phyloP scores from a whole-genome alignment of 1,140 invertebrate genomes.

The Drosophila pseudoobscura region DNA sequence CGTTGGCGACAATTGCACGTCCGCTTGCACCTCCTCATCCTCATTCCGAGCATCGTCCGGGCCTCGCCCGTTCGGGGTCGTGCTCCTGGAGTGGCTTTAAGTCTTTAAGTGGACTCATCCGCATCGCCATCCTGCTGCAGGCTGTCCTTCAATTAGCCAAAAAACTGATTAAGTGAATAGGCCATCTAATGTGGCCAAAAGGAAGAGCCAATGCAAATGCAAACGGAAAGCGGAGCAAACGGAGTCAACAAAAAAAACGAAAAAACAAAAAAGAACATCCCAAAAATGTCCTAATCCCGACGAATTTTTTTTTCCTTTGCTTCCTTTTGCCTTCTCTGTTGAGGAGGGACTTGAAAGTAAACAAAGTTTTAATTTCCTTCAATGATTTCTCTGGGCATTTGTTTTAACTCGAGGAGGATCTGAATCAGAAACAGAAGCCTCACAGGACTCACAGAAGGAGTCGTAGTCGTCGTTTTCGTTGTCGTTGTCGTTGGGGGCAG shows the following conservation, averaged over 20 bases:
- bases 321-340: neutral
- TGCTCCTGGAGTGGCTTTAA: slow-evolving; percentile 16
- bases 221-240: too few relatives aligned
- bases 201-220: slow-evolving; percentile 2
- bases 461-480: too few relatives aligned
- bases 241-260: neutral
- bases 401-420: slow-evolving; percentile 36
- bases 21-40: neutral
- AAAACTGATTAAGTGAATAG: slow-evolving; percentile 63
- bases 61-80: too few relatives aligned
- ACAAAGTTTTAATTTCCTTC: slow-evolving; percentile 81
- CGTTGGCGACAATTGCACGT: slow-evolving; percentile 42
- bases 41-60: neutral
- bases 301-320: slow-evolving; percentile 5
- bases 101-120: slow-evolving; percentile 23
- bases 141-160: slow-evolving; percentile 57
- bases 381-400: slow-evolving; percentile 79
- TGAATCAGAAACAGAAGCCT: slow-evolving; percentile 5
- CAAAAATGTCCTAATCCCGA: slow-evolving; percentile 19
- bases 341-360: slow-evolving; percentile 66
- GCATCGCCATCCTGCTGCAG: neutral
- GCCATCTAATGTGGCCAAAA: slow-evolving; percentile 49
- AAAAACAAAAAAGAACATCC: neutral
- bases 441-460: slow-evolving; percentile 5
- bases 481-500: too few relatives aligned